A percentile compares a stretch with the other conserved stretches of the same genome.
phyloP scores from a whole-genome alignment of 2,113 vertebrate genomes.

The Oryzias curvinotus region DNA sequence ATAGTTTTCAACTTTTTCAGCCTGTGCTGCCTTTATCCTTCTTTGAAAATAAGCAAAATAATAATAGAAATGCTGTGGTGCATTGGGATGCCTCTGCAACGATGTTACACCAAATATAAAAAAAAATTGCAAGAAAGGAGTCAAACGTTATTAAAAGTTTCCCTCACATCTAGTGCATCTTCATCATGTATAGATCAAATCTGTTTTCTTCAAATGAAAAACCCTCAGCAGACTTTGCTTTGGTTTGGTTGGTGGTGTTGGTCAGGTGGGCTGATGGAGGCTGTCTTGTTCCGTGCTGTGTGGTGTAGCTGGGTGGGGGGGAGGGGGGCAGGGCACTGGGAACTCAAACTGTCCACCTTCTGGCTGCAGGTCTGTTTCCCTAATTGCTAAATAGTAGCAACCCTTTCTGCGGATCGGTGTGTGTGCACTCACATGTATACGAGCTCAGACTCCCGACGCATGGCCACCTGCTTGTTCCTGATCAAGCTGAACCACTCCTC shows the following conservation, averaged over 20 bases:
- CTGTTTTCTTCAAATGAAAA: constrained; percentile 4
- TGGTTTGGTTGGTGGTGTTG: constrained; percentile 10
- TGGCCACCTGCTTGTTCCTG: constrained; percentile 90
- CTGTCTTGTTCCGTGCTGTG: constrained; percentile 42
- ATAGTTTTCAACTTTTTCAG: no score
- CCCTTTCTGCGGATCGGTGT: constrained; percentile 19
- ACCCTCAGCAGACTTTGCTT: constrained; percentile 28
- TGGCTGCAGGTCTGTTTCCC: constrained; percentile 64
- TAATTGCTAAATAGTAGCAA: constrained; percentile 49
- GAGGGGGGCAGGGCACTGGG: constrained; percentile 59
- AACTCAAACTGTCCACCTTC: constrained; percentile 72
- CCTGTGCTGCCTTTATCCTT: no score
- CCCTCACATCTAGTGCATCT: no score
- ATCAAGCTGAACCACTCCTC: constrained; percentile 96
- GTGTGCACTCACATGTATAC: constrained; percentile 63
- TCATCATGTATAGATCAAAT: no score
- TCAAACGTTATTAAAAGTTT: no score
- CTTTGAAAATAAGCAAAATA: no score
- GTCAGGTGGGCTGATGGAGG: neutral
- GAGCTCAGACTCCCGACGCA: constrained; percentile 90
- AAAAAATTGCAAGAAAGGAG: no score
- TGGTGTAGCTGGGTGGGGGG: constrained; percentile 24
- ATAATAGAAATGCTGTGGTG: no score
- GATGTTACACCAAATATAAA: no score
- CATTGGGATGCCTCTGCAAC: no score